These are phyloP conservation scores for Gopherus evgoodei DNA, from an alignment of 2,113 vertebrate species.

Conservation along the genomic window DNA sequence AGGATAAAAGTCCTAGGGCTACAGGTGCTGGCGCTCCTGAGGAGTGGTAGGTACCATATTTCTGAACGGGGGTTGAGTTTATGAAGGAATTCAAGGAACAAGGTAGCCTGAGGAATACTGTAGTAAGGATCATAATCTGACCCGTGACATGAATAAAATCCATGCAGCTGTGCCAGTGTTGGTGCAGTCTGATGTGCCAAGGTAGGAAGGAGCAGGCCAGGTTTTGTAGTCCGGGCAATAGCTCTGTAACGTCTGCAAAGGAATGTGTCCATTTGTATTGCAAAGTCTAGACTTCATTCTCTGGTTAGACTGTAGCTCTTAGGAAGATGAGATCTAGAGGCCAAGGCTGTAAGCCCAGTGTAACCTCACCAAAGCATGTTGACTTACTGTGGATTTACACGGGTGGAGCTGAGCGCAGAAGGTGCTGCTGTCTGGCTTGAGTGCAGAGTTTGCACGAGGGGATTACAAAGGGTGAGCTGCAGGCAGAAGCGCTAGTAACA, in stretches of 20 bases:
- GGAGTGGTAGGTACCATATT: not conserved
- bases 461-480: not conserved
- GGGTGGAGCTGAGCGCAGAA: not conserved
- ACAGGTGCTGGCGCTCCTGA: not conserved
- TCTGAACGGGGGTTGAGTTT: not conserved
- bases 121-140: not conserved
- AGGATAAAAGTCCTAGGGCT: not conserved
- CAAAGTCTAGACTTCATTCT: not conserved
- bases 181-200: not conserved
- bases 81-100: not conserved
- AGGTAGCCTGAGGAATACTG: not conserved
- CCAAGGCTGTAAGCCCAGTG: not conserved
- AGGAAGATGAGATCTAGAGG: not conserved
- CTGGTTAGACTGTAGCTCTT: not conserved
- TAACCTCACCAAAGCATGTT: not conserved
- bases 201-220: not conserved
- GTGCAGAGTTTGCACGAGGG: not conserved
- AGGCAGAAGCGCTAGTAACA: not conserved
- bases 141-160: not conserved
- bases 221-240: not conserved
- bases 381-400: not conserved
- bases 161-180: not conserved
- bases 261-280: not conserved
- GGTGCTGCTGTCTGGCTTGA: not conserved
- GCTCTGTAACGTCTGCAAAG: not conserved